phyloP scores from a whole-genome alignment of 2,113 vertebrate genomes.

The Channa argus region DNA sequence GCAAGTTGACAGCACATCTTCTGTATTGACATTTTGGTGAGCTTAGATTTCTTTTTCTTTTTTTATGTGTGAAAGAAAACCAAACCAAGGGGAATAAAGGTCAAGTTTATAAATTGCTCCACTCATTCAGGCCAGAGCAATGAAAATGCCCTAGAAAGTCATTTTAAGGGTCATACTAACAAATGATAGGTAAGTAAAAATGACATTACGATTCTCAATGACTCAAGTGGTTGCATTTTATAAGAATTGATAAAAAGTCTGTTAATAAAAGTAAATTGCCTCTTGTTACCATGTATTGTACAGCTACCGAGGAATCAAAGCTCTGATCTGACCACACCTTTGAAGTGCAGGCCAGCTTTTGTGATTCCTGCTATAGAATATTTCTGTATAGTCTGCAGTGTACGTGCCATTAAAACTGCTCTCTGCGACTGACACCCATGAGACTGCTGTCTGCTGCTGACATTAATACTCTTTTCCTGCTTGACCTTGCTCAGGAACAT shows the following conservation, averaged over 20 bases:
- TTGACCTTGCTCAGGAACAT: slow-evolving; percentile 57
- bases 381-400: neutral
- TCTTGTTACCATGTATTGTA: neutral
- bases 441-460: slow-evolving; percentile 38
- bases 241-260: neutral
- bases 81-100: too few species aligned
- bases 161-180: too few species aligned
- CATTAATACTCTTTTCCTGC: slow-evolving; percentile 34
- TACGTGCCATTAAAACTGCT: slow-evolving; percentile 35
- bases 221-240: neutral
- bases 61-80: too few species aligned
- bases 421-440: slow-evolving; percentile 29
- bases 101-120: too few species aligned
- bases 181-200: too few species aligned
- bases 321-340: slow-evolving; percentile 9
- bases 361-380: slow-evolving; percentile 1
- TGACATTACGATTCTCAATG: too few species aligned
- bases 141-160: too few species aligned
- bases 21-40: too few species aligned
- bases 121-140: too few species aligned
- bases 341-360: slow-evolving; percentile 13
- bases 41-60: too few species aligned
- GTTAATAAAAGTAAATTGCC: neutral
- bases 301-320: neutral
- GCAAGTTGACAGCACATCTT: too few species aligned